A percentile compares a stretch with the other conserved stretches of the same genome.
Evolutionary conservation across 2,113 vertebrate species (phyloP).

Genomic region (Ranitomeya variabilis): DNA sequence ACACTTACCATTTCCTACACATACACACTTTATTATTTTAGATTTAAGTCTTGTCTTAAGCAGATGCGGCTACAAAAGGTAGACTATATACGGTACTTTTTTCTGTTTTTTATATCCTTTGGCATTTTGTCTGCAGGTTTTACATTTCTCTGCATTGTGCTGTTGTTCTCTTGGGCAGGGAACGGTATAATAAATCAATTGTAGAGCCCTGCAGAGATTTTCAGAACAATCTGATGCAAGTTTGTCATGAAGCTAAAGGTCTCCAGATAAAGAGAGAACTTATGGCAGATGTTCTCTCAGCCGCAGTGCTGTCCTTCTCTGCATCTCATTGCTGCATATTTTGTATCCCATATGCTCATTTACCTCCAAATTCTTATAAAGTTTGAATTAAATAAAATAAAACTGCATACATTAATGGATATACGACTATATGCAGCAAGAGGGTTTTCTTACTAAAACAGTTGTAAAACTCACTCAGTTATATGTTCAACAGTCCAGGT

Average conservation of each 20-base stretch:
- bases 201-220: conserved; percentile 34
- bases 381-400: not conserved
- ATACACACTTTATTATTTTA: not conserved
- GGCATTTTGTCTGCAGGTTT: not conserved
- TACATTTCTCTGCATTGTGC: conserved; percentile 16
- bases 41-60: not conserved
- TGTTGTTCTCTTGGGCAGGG: not conserved
- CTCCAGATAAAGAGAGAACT: conserved; percentile 31
- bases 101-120: not conserved
- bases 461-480: not conserved
- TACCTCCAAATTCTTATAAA: not conserved
- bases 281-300: conserved; percentile 38
- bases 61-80: not conserved
- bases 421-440: not conserved
- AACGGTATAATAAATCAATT: conserved; percentile 30
- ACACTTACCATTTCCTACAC: not conserved
- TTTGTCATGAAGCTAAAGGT: conserved; percentile 36
- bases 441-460: not conserved
- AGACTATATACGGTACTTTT: not conserved
- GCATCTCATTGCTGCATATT: not conserved
- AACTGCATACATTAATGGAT: not conserved
- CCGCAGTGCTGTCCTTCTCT: conserved; percentile 19
- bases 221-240: conserved; percentile 30
- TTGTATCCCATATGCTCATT: conserved; percentile 41
- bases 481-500: not conserved